These are phyloP conservation scores for Alectura lathami DNA, from an alignment of 2,113 vertebrate species.

Conservation along the genomic window DNA sequence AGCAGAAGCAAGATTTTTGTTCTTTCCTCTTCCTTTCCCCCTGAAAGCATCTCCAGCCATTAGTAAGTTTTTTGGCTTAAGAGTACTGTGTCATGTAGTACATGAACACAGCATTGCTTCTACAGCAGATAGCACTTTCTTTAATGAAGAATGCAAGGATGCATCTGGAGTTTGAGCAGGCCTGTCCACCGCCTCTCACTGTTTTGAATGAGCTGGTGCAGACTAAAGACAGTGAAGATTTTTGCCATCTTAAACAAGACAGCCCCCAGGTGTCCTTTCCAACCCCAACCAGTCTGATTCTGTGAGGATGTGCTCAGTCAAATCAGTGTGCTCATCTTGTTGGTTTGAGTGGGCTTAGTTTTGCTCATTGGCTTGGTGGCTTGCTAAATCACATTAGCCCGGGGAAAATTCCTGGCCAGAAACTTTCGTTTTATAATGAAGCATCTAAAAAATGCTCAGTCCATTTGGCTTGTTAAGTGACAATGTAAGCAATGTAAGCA, in stretches of 20 bases:
- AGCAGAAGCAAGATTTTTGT: background rate
- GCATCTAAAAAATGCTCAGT: background rate
- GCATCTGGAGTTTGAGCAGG: background rate
- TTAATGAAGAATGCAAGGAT: background rate
- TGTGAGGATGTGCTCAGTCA: background rate
- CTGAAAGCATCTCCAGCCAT: background rate
- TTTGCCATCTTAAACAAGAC: background rate
- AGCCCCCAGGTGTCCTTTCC: background rate
- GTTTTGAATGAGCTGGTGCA: background rate
- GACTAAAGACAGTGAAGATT: background rate
- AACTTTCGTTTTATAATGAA: background rate
- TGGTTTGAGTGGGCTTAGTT: background rate
- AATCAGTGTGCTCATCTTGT: fast-evolving
- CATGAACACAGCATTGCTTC: background rate
- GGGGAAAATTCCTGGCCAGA: background rate
- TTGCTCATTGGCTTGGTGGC: background rate
- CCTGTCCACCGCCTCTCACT: background rate
- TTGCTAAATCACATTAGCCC: background rate
- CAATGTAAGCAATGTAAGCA: background rate
- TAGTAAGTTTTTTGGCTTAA: background rate
- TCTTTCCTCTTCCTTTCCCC: background rate
- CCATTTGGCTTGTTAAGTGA: background rate
- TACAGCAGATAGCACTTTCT: background rate
- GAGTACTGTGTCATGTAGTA: background rate
- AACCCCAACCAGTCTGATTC: background rate